A percentile compares a stretch with the other conserved stretches of the same genome.
These are phyloP conservation scores for Lates calcarifer DNA, from an alignment of 2,113 vertebrate species.

Conservation along the genomic window DNA sequence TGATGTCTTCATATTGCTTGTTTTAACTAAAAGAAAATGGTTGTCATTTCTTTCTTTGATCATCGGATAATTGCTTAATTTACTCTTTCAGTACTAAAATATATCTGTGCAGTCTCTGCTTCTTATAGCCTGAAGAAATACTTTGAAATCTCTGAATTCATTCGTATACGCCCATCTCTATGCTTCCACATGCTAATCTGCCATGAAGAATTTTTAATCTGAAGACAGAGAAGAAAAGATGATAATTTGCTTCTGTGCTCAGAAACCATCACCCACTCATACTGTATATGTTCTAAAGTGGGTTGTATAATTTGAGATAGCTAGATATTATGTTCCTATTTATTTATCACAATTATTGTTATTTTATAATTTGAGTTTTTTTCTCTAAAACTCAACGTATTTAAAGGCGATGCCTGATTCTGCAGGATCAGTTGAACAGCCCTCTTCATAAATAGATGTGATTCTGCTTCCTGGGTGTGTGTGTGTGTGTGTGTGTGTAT, in stretches of 20 bases:
- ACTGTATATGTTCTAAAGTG: conserved; percentile 1
- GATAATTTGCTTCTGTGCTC: not conserved
- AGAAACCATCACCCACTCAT: conserved; percentile 20
- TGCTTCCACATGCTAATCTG: conserved; percentile 37
- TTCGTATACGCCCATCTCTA: not conserved
- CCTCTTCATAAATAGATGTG: not conserved
- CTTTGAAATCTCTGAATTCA: not conserved
- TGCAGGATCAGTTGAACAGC: conserved; percentile 11
- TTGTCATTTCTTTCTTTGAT: not conserved
- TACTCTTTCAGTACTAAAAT: not conserved
- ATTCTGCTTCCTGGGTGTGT: not conserved
- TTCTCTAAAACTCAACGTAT: not conserved
- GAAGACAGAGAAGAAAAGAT: not conserved
- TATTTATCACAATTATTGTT: too few species aligned
- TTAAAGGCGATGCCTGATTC: conserved; percentile 19
- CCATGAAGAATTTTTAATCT: conserved; percentile 51
- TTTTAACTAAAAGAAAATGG: not conserved
- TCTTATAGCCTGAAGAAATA: not conserved
- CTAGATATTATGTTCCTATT: not conserved
- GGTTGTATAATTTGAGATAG: not conserved
- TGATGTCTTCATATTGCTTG: not conserved
- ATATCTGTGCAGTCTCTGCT: not conserved
- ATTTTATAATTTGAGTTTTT: not conserved
- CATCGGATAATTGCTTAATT: not conserved
- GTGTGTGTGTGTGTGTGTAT: not conserved